phyloP scores from a whole-genome alignment of 2,113 vertebrate genomes.

The Candoia aspera region DNA sequence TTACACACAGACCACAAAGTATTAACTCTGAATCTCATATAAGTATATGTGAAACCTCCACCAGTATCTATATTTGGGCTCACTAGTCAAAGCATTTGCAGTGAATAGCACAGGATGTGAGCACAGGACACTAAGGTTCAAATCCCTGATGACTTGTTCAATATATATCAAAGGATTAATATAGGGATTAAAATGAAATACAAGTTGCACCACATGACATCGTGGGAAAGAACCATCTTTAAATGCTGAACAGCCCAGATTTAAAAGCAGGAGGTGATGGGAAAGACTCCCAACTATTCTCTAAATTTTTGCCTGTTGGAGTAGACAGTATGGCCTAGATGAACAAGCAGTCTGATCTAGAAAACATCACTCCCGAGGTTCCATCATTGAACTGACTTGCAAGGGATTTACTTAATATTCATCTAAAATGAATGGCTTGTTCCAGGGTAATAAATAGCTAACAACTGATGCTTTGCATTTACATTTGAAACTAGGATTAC shows the following conservation, averaged over 20 bases:
- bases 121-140: not conserved
- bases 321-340: not conserved
- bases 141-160: not conserved
- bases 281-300: not conserved
- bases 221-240: too few relatives aligned
- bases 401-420: not conserved
- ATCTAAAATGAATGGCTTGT: not conserved
- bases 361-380: not conserved
- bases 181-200: not conserved
- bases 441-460: not conserved
- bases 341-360: not conserved
- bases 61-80: not conserved
- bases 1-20: too few relatives aligned
- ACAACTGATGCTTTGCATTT: not conserved
- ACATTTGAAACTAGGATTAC: not conserved
- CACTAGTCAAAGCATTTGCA: not conserved
- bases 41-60: not conserved
- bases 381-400: not conserved
- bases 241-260: not conserved
- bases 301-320: not conserved
- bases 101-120: not conserved
- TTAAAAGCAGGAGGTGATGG: not conserved
- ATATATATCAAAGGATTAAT: not conserved
- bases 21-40: not conserved
- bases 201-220: not conserved